phyloP scores from a whole-genome alignment of 2,888 invertebrate genomes.

The Pseudococcus viburni region DNA sequence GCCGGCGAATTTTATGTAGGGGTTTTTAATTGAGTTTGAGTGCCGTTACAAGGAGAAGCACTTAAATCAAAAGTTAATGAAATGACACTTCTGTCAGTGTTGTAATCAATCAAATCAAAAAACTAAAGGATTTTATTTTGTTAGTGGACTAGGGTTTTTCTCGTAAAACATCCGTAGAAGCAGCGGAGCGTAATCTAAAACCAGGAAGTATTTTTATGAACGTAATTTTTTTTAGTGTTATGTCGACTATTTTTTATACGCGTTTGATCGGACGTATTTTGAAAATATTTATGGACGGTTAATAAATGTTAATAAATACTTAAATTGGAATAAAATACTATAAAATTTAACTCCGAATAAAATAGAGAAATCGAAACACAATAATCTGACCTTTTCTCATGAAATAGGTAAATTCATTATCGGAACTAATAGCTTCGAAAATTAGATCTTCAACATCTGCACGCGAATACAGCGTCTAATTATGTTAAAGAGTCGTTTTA shows the following conservation, averaged over 20 bases:
- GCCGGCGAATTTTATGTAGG: slow-evolving; percentile 22
- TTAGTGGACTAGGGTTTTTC: slow-evolving; percentile 19
- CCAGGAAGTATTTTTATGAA: slow-evolving; percentile 1
- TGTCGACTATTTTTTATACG: neutral
- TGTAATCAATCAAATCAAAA: slow-evolving; percentile 65
- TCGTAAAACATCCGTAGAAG: slow-evolving; percentile 28
- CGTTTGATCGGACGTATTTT: neutral
- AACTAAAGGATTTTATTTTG: slow-evolving; percentile 33
- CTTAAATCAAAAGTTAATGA: slow-evolving; percentile 65
- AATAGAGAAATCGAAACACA: slow-evolving; percentile 11
- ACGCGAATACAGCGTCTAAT: slow-evolving; percentile 63
- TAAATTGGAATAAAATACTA: neutral
- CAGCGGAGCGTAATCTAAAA: slow-evolving; percentile 33
- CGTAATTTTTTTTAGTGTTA: slow-evolving; percentile 1
- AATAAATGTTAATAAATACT: neutral
- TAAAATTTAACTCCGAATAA: neutral
- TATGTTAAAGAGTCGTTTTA: slow-evolving; percentile 66
- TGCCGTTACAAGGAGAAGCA: slow-evolving; percentile 62
- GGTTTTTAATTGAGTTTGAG: slow-evolving; percentile 59
- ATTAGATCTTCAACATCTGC: slow-evolving; percentile 64
- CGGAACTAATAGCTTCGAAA: slow-evolving; percentile 64
- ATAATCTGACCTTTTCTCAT: slow-evolving; percentile 47
- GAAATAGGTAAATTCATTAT: slow-evolving; percentile 61
- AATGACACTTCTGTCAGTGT: slow-evolving; percentile 64
- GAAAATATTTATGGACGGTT: too few relatives aligned